Conservation (phyloP, 2,113 vertebrate genomes). For the Hippocampus comes region DNA sequence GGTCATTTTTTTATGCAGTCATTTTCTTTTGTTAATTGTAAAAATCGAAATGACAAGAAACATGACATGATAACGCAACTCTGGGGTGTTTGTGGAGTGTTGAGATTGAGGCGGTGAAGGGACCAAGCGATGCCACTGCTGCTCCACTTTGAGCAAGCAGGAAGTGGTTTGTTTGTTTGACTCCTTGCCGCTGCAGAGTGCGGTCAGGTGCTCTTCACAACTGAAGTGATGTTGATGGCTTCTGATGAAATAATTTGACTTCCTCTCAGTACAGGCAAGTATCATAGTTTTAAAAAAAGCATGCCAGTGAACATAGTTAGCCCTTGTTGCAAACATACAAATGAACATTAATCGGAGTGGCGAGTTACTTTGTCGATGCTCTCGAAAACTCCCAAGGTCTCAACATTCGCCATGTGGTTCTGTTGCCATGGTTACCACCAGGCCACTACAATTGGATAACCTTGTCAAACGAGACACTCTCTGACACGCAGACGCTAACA, state of each 20-base stretch:
- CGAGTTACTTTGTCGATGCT: background rate
- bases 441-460: background rate
- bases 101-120: background rate
- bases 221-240: background rate
- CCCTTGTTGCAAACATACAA: background rate
- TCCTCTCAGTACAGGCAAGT: no score
- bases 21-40: no score
- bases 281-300: background rate
- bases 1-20: no score
- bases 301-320: no score
- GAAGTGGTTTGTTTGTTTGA: background rate
- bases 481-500: background rate
- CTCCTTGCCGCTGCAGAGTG: background rate
- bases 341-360: no score
- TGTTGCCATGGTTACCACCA: background rate
- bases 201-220: conserved; percentile 2
- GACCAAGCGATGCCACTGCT: background rate
- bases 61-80: background rate
- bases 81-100: no score
- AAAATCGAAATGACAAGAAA: no score
- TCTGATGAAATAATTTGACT: background rate
- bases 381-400: background rate
- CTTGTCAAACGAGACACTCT: background rate
- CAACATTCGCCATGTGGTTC: background rate
- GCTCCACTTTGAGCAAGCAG: background rate